Percentiles rank a stretch among this genome's conserved stretches.
phyloP scores from a whole-genome alignment of 23 tunicate species.

The Pegea sp. region DNA sequence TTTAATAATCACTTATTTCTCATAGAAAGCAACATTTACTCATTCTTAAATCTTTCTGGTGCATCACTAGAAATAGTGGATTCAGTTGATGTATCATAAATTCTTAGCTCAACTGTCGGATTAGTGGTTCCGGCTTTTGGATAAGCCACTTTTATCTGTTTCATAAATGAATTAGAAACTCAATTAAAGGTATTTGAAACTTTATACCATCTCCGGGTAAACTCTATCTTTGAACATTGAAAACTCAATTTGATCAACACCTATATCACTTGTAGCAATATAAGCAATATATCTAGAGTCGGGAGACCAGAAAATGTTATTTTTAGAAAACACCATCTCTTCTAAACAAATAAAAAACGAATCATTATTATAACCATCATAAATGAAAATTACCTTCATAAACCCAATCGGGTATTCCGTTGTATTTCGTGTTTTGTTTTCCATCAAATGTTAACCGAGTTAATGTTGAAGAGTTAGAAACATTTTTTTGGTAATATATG shows the following conservation, averaged over 20 bases:
- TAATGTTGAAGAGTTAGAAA: background rate
- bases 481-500: conserved; percentile 7
- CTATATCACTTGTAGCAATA: conserved; percentile 40
- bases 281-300: conserved; percentile 19
- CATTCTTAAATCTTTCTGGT: too few relatives aligned
- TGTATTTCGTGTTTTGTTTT: conserved; percentile 36
- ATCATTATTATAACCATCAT: background rate
- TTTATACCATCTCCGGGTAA: conserved; percentile 83
- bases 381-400: conserved; percentile 45
- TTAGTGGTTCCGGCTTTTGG: conserved; percentile 76
- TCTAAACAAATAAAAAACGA: conserved; percentile 13
- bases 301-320: conserved; percentile 81
- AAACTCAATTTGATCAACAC: conserved; percentile 48
- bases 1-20: too few relatives aligned
- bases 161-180: too few relatives aligned
- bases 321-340: conserved; percentile 77
- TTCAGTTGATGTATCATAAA: too few relatives aligned
- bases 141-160: conserved; percentile 65
- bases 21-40: too few relatives aligned
- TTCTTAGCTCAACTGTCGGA: conserved; percentile 22
- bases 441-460: conserved; percentile 16
- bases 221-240: conserved; percentile 11
- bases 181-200: too few relatives aligned
- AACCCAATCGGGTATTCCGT: conserved; percentile 93
- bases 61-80: too few relatives aligned